These are phyloP conservation scores for Hystrix brachyura DNA, from an alignment of 2,113 vertebrate species.

Conservation along the genomic window DNA sequence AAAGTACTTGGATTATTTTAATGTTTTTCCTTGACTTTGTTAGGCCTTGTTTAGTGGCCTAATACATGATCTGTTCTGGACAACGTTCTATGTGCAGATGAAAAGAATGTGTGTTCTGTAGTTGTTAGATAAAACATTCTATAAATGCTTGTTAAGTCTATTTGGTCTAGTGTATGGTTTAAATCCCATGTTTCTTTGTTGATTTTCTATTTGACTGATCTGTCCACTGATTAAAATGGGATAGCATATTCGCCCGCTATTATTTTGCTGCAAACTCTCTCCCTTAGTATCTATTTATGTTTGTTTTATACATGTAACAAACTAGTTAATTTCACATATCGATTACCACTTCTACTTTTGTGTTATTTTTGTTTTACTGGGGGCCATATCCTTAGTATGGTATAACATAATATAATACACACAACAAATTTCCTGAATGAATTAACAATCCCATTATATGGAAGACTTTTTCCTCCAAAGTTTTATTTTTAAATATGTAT, in stretches of 20 bases:
- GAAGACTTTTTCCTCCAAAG: not conserved
- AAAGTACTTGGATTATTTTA: not conserved
- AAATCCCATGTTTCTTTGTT: not conserved
- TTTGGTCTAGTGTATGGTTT: not conserved
- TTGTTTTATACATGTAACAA: not conserved
- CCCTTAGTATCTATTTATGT: not conserved
- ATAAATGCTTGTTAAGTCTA: not conserved
- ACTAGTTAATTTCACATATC: not conserved
- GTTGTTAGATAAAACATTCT: not conserved
- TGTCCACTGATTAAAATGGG: not conserved
- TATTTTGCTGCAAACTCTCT: not conserved
- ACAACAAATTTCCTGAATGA: slow-evolving; percentile 16
- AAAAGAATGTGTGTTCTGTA: not conserved
- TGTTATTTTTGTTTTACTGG: not conserved
- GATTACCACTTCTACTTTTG: not conserved
- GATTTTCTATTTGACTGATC: not conserved
- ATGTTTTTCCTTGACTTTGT: not conserved
- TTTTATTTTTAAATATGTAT: slow-evolving; percentile 47
- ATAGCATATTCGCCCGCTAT: not conserved
- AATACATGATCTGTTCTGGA: not conserved
- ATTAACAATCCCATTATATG: slow-evolving; percentile 32
- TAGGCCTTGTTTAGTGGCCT: not conserved
- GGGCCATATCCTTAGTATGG: not conserved
- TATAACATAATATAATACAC: not conserved
- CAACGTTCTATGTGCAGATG: not conserved